These are phyloP conservation scores for Tetragnatha montana DNA, from an alignment of 2,888 invertebrate species.

Conservation along the genomic window DNA sequence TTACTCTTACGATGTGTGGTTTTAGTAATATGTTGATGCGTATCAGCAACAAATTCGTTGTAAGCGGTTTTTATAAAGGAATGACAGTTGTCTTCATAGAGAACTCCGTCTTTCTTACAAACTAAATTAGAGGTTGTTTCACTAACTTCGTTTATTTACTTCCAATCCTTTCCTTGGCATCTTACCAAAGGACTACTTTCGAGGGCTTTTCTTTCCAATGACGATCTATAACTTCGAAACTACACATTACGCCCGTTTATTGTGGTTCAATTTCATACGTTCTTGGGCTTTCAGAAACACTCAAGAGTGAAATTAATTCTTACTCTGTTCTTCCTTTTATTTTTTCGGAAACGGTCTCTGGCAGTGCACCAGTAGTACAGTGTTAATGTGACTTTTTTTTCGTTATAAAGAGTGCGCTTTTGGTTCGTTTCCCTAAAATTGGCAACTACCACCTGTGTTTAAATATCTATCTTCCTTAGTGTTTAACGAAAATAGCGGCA, in stretches of 20 bases:
- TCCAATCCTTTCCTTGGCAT: slow-evolving; percentile 40
- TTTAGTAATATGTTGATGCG: too few species aligned
- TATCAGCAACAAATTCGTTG: too few species aligned
- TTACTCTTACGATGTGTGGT: too few species aligned
- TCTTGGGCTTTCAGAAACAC: not conserved
- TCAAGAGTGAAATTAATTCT: too few species aligned
- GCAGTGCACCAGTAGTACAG: not conserved
- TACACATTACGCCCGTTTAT: not conserved
- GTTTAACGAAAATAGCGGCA: not conserved
- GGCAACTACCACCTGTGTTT: not conserved
- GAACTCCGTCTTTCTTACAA: slow-evolving; percentile 19
- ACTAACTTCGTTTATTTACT: slow-evolving; percentile 49
- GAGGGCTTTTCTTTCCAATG: slow-evolving; percentile 28
- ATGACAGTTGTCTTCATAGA: slow-evolving; percentile 28
- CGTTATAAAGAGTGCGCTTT: not conserved
- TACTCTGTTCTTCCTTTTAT: not conserved
- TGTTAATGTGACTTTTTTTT: not conserved
- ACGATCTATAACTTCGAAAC: not conserved
- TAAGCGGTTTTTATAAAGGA: not conserved
- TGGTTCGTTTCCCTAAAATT: not conserved
- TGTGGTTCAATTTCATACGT: not conserved
- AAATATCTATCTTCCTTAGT: not conserved
- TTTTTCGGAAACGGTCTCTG: not conserved
- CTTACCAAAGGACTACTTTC: not conserved
- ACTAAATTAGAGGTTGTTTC: slow-evolving; percentile 52